phyloP scores from a whole-genome alignment of 2,888 invertebrate species.

The Andrena bicolor region DNA sequence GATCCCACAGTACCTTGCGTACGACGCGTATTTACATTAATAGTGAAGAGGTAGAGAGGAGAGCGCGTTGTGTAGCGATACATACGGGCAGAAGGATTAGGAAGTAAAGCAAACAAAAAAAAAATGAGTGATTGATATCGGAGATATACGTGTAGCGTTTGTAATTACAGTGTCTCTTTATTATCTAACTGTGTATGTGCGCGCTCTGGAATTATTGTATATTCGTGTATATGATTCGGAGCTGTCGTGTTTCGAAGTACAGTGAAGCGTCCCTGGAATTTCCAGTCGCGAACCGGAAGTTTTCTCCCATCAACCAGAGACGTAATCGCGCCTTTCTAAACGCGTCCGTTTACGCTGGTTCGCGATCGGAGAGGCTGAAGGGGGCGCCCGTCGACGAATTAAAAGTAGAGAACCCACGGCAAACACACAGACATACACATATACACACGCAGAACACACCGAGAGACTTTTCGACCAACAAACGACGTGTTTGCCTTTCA shows the following conservation, averaged over 20 bases:
- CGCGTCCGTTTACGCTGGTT: not conserved
- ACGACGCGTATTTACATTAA: conserved; percentile 66
- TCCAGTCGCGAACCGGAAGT: conserved; percentile 25
- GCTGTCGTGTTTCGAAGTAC: conserved; percentile 40
- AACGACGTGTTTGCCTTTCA: conserved; percentile 54
- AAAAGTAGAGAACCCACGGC: conserved; percentile 20
- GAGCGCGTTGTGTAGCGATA: conserved; percentile 29
- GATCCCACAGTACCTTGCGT: not conserved
- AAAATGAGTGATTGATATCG: conserved; percentile 54
- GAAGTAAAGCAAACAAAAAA: conserved; percentile 50
- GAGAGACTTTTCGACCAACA: conserved; percentile 67
- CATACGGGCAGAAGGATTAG: conserved; percentile 1
- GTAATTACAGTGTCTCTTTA: conserved; percentile 77
- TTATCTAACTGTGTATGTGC: conserved; percentile 75
- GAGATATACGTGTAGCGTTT: conserved; percentile 71
- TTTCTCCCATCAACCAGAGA: not conserved
- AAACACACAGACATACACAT: not conserved
- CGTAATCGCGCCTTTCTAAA: not conserved
- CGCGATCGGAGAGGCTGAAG: conserved; percentile 7
- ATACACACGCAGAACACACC: conserved; percentile 18
- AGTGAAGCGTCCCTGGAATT: conserved; percentile 8
- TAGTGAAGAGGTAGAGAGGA: conserved; percentile 34
- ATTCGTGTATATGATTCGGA: conserved; percentile 70
- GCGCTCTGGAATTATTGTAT: conserved; percentile 70
- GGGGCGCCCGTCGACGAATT: conserved; percentile 23